A percentile compares a stretch with the other conserved stretches of the same genome.
Conservation (phyloP, 2,113 vertebrate species). For the Pelobates fuscus region DNA sequence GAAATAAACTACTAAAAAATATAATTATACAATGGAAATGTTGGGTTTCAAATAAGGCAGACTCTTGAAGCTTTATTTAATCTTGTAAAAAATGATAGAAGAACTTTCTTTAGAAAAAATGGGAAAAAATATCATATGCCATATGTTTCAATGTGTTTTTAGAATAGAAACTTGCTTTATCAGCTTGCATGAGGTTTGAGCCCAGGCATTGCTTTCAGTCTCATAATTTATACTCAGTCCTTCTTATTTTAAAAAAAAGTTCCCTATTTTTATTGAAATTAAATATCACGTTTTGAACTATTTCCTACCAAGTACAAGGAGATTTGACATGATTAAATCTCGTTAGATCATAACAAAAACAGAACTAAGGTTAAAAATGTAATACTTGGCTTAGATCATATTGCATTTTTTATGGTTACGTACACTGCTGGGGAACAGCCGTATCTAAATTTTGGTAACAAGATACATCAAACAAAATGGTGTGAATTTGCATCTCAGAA, state of each 20-base stretch:
- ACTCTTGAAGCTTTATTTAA: neutral
- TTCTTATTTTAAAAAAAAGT: constrained; percentile 4
- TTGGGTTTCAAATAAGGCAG: neutral
- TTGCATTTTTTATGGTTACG: constrained; percentile 30
- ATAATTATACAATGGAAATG: neutral
- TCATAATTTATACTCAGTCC: neutral
- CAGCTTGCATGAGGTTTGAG: neutral
- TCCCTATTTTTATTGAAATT: constrained; percentile 26
- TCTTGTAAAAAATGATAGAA: neutral
- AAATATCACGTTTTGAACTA: constrained; percentile 15
- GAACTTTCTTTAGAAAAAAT: too few species aligned
- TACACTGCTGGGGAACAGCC: constrained; percentile 30
- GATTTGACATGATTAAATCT: constrained; percentile 32
- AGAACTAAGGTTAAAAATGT: constrained; percentile 45
- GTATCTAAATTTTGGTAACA: constrained; percentile 42
- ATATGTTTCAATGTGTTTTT: neutral
- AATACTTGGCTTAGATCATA: constrained; percentile 32
- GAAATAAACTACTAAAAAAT: neutral
- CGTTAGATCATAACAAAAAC: constrained; percentile 45
- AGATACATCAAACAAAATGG: constrained; percentile 32
- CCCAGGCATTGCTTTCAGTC: neutral
- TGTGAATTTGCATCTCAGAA: constrained; percentile 27
- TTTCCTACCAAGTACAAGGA: constrained; percentile 24
- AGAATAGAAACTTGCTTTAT: neutral
- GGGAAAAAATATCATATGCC: too few species aligned